A percentile compares a stretch with the other conserved stretches of the same genome.
These are phyloP conservation scores for Zygogramma bicolorata DNA, from an alignment of 2,888 invertebrate species.

Conservation along the genomic window DNA sequence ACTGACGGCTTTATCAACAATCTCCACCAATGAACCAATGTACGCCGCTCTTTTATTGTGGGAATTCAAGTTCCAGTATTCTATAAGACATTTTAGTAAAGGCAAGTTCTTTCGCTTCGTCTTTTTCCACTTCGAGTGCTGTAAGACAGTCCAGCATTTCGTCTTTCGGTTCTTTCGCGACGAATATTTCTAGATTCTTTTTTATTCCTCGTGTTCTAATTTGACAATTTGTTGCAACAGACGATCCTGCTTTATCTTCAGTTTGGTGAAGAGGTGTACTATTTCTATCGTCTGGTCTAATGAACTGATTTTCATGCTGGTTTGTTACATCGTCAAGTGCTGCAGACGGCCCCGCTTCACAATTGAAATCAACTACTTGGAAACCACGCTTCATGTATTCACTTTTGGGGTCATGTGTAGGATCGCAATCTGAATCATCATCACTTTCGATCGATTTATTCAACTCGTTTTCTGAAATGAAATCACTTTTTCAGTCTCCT, in stretches of 20 bases:
- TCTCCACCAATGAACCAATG: neutral
- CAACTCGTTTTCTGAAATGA: neutral
- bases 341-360: neutral
- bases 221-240: neutral
- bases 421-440: neutral
- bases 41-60: neutral
- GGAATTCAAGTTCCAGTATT: neutral
- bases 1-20: slow-evolving; percentile 3
- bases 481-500: neutral
- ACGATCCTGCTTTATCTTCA: neutral
- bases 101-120: neutral
- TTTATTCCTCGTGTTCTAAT: neutral
- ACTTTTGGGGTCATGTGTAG: neutral
- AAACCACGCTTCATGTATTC: neutral
- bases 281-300: neutral
- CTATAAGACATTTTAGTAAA: no score
- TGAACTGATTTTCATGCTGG: neutral
- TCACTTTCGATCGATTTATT: slow-evolving; percentile 1
- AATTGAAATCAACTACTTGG: neutral
- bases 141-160: neutral
- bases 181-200: neutral
- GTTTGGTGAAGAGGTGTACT: neutral
- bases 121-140: neutral
- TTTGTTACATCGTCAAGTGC: slow-evolving; percentile 1
- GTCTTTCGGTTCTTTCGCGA: neutral